Conservation (phyloP, 2,113 vertebrate species). For the Astatoreochromis straeleni region DNA sequence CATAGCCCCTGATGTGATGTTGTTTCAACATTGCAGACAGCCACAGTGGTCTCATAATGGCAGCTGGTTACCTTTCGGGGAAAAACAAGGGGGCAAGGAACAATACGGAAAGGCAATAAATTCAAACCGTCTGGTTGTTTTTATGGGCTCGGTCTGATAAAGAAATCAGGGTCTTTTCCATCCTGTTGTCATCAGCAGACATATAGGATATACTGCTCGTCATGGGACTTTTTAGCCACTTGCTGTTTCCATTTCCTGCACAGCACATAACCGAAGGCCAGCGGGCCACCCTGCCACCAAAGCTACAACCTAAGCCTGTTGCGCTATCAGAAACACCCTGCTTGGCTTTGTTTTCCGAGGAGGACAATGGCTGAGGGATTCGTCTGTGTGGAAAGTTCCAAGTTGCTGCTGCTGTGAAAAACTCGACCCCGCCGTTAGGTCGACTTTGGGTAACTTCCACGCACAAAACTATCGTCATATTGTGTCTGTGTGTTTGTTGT, state of each 20-base stretch:
- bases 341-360: slow-evolving; percentile 45
- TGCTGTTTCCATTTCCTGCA: slow-evolving; percentile 37
- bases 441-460: not conserved
- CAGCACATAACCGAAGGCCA: not conserved
- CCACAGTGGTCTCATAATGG: slow-evolving; percentile 11
- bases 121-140: not conserved
- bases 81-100: slow-evolving; percentile 8
- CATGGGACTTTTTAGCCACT: slow-evolving; percentile 8
- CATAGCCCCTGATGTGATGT: not conserved
- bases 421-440: not conserved
- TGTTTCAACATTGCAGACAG: not conserved
- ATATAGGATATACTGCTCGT: not conserved
- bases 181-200: not conserved
- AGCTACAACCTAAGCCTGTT: slow-evolving; percentile 8
- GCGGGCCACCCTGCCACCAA: not conserved
- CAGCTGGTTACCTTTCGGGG: not conserved
- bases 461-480: not conserved
- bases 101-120: slow-evolving; percentile 32
- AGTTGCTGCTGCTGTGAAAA: slow-evolving; percentile 9
- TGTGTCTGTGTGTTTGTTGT: slow-evolving; percentile 29
- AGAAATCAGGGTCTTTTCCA: slow-evolving; percentile 35
- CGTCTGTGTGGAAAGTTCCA: slow-evolving; percentile 59
- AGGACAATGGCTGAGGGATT: slow-evolving; percentile 47
- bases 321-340: not conserved
- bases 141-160: slow-evolving; percentile 30